phyloP scores from a whole-genome alignment of 2,113 vertebrate genomes.

The Melozone crissalis region DNA sequence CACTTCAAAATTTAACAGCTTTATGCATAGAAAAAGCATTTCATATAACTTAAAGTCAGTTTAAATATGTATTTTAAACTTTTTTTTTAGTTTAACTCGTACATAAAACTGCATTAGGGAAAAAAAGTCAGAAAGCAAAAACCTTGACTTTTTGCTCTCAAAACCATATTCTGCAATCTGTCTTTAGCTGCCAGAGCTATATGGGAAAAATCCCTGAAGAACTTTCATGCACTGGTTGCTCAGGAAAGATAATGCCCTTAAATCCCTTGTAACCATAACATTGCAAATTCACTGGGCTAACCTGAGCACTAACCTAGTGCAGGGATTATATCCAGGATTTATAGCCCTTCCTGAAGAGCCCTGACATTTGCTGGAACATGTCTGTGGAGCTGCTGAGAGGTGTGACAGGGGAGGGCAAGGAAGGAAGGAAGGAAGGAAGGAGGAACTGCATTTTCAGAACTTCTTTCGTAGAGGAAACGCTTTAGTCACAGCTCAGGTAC shows the following conservation, averaged over 20 bases:
- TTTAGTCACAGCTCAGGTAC: conserved; percentile 23
- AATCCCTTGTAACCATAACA: conserved; percentile 57
- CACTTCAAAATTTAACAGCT: neutral
- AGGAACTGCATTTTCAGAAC: conserved; percentile 18
- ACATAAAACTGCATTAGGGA: neutral
- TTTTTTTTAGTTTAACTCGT: neutral
- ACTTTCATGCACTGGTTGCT: conserved; percentile 2
- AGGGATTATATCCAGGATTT: conserved; percentile 9
- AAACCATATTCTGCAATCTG: neutral
- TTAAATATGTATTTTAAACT: neutral
- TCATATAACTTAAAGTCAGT: neutral
- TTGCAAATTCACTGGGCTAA: conserved; percentile 18
- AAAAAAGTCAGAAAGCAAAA: neutral
- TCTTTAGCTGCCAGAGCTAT: neutral
- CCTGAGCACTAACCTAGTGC: conserved; percentile 23
- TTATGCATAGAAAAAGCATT: neutral
- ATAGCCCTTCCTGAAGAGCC: neutral
- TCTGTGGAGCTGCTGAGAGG: neutral
- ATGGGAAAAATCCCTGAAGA: conserved; percentile 16
- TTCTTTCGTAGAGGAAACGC: conserved; percentile 11
- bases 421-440: neutral
- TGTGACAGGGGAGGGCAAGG: neutral
- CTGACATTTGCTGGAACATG: conserved; percentile 23
- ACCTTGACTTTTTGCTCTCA: neutral
- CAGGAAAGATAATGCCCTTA: conserved; percentile 50